phyloP scores from a whole-genome alignment of 1,140 invertebrate species.

The Sarcophaga peregrina region DNA sequence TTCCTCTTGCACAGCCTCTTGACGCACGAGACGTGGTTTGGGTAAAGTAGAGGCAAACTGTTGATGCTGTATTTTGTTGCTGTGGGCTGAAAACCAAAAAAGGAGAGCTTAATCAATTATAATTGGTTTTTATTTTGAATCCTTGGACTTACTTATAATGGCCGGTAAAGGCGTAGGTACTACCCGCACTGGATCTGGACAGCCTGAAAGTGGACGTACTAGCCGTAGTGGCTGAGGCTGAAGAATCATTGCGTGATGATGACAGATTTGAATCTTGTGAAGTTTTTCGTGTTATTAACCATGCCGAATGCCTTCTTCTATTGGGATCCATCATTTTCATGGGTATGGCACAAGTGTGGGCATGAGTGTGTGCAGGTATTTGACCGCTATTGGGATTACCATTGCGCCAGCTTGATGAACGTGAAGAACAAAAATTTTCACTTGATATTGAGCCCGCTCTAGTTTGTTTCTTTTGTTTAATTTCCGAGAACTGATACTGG shows the following conservation, averaged over 20 bases:
- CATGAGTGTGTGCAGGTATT: constrained; percentile 42
- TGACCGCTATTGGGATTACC: constrained; percentile 71
- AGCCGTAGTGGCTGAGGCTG: constrained; percentile 82
- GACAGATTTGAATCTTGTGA: constrained; percentile 91
- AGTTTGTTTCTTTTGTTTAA: constrained; percentile 77
- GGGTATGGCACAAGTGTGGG: constrained; percentile 79
- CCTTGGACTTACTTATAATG: constrained; percentile 54
- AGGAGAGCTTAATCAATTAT: background rate
- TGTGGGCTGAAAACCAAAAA: constrained; percentile 53
- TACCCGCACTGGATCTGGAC: constrained; percentile 79
- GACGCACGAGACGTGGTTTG: constrained; percentile 77
- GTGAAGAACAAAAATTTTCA: constrained; percentile 88
- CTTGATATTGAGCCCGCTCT: constrained; percentile 82
- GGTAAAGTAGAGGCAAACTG: constrained; percentile 39
- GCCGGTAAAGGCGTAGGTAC: constrained; percentile 66
- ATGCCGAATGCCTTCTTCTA: constrained; percentile 82
- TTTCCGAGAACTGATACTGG: constrained; percentile 83
- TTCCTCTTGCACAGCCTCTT: constrained; percentile 79
- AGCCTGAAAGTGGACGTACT: constrained; percentile 87
- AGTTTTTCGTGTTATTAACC: constrained; percentile 88
- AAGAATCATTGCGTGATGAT: constrained; percentile 88
- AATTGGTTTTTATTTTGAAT: background rate
- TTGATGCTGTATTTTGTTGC: constrained; percentile 56
- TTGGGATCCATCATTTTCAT: constrained; percentile 75
- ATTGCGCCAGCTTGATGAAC: constrained; percentile 83